These are phyloP conservation scores for Hypocryptadius cinnamomeus DNA, from an alignment of 2,113 vertebrate genomes.

Conservation along the genomic window DNA sequence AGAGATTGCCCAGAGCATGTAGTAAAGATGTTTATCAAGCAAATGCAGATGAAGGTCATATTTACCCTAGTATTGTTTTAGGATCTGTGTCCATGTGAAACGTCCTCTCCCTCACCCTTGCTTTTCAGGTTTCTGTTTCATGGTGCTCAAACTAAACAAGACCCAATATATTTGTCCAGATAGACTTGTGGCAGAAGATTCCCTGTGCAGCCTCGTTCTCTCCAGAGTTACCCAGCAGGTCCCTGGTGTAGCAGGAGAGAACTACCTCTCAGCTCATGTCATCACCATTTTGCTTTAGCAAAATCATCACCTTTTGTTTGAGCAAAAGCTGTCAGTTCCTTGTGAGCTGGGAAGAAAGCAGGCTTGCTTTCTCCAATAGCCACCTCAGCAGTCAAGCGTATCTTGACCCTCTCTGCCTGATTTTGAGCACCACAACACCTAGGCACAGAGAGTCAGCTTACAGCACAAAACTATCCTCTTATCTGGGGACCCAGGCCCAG, in stretches of 20 bases:
- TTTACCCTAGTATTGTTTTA: background rate
- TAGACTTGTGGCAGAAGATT: background rate
- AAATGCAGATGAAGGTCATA: background rate
- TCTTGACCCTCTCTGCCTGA: background rate
- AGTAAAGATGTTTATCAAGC: background rate
- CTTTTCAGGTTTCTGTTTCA: background rate
- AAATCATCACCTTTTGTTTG: too few species aligned
- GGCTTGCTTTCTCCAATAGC: background rate
- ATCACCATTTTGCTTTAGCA: background rate
- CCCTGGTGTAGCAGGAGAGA: background rate
- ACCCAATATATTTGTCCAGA: background rate
- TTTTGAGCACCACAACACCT: background rate
- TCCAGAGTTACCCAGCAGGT: background rate
- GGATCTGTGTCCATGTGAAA: background rate
- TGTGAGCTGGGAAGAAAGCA: accelerated
- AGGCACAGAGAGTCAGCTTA: background rate
- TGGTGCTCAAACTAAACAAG: background rate
- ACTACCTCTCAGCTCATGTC: background rate
- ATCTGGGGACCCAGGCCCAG: background rate
- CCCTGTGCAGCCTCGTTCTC: background rate
- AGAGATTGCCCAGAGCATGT: accelerated
- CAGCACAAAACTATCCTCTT: background rate
- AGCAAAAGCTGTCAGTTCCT: background rate
- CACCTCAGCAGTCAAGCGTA: background rate
- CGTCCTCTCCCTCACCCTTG: background rate